Evolutionary conservation across 2,888 invertebrate genomes (phyloP).

Genomic region (Drosophila anomelani): DNA sequence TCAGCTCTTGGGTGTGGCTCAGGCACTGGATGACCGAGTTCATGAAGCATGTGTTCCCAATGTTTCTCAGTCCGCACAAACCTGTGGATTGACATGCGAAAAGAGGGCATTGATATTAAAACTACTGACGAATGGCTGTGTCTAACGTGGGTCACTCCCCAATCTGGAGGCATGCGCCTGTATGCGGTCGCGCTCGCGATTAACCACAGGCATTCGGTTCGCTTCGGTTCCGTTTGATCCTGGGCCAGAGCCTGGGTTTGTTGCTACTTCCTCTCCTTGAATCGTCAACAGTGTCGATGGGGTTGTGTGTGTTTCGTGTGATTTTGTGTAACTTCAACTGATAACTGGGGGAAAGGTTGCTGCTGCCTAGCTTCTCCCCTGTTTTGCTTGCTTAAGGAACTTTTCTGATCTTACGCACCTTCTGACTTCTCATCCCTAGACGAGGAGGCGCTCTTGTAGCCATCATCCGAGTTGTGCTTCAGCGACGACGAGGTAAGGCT

Average conservation of each 20-base stretch:
- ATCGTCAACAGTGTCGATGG: background rate
- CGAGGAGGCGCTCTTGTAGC: slow-evolving; percentile 63
- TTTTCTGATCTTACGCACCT: slow-evolving; percentile 54
- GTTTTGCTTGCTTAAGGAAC: background rate
- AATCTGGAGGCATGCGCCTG: slow-evolving; percentile 53
- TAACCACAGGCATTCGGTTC: slow-evolving; percentile 15
- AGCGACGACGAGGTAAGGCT: slow-evolving; percentile 71
- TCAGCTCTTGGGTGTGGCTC: slow-evolving; percentile 84
- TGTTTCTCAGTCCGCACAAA: slow-evolving; percentile 95
- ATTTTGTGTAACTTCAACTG: slow-evolving; percentile 2
- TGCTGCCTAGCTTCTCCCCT: background rate
- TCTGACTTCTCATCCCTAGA: slow-evolving; percentile 80
- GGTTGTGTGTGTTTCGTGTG: no score
- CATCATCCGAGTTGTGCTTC: slow-evolving; percentile 66
- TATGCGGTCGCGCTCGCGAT: slow-evolving; percentile 17
- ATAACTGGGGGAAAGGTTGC: slow-evolving; percentile 1
- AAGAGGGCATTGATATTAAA: slow-evolving; percentile 7
- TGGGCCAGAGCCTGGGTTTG: background rate
- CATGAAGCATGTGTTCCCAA: slow-evolving; percentile 90
- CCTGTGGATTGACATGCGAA: slow-evolving; percentile 84
- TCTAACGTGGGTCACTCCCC: slow-evolving; percentile 53
- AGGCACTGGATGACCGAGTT: slow-evolving; percentile 85
- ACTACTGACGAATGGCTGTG: background rate
- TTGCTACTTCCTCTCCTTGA: background rate
- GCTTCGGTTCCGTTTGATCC: background rate